Evolutionary conservation across 2,113 vertebrate species (phyloP).

Genomic region (Setophaga kirtlandii): DNA sequence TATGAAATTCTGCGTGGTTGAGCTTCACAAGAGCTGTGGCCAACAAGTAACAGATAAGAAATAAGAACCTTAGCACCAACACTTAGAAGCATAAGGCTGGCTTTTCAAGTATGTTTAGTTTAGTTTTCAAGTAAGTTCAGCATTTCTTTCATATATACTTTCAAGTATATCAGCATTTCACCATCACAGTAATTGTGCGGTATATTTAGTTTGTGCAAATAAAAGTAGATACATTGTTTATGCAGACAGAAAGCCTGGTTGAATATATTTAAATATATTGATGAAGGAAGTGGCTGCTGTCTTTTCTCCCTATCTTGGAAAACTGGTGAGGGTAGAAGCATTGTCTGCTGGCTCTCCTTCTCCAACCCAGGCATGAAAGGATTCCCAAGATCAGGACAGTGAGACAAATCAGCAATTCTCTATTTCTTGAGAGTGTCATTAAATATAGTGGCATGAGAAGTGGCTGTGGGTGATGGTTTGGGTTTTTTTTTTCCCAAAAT

Average conservation of each 20-base stretch:
- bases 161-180: not conserved
- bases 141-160: not conserved
- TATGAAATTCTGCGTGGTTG: not conserved
- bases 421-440: not conserved
- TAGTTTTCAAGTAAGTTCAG: not conserved
- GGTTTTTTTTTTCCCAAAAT: not conserved
- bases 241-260: not conserved
- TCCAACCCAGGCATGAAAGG: rapidly evolving
- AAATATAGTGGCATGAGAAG: not conserved
- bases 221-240: not conserved
- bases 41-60: not conserved
- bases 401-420: not conserved
- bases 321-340: rapidly evolving
- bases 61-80: not conserved
- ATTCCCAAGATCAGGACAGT: not conserved
- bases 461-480: not conserved
- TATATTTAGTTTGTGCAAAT: not conserved
- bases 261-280: not conserved
- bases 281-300: rapidly evolving
- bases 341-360: not conserved
- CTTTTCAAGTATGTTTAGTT: not conserved
- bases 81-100: not conserved
- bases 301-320: not conserved
- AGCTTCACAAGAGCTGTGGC: not conserved
- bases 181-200: not conserved